Percentiles rank a stretch among this genome's conserved stretches.
Conservation (phyloP, 2,113 vertebrate species). For the Hassar affinis region DNA sequence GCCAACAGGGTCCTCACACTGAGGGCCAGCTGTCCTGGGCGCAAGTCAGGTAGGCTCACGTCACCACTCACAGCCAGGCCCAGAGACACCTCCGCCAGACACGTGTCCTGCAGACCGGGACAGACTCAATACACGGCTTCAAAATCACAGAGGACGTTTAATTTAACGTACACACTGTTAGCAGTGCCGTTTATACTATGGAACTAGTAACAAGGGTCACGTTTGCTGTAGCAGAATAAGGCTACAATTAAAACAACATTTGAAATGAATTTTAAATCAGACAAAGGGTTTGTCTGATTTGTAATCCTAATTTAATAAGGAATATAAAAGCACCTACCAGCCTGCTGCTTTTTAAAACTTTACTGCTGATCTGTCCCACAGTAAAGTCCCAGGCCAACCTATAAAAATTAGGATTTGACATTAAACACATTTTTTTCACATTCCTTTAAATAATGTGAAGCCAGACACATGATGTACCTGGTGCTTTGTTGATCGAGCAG, state of each 20-base stretch:
- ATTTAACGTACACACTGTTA: neutral
- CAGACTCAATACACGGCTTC: neutral
- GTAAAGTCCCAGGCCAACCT: slow-evolving; percentile 84
- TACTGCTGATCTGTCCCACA: slow-evolving; percentile 88
- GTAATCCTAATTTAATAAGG: neutral
- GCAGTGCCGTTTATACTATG: neutral
- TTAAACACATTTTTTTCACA: neutral
- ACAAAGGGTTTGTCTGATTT: neutral
- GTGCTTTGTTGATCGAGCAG: slow-evolving; percentile 83
- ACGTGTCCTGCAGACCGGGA: slow-evolving; percentile 75
- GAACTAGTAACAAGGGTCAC: neutral
- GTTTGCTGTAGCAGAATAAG: neutral
- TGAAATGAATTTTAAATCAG: neutral
- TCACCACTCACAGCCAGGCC: slow-evolving; percentile 83
- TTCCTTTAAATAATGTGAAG: neutral
- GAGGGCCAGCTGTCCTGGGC: slow-evolving; percentile 73
- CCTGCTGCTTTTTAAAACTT: slow-evolving; percentile 91
- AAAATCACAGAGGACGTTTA: neutral
- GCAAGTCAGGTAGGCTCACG: slow-evolving; percentile 74
- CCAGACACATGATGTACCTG: slow-evolving; percentile 52
- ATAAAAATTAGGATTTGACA: neutral
- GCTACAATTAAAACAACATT: neutral
- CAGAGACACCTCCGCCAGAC: slow-evolving; percentile 88
- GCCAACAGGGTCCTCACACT: slow-evolving; percentile 77
- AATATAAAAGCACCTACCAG: slow-evolving; percentile 75